phyloP scores from a whole-genome alignment of 2,113 vertebrate genomes.

The Gopherus evgoodei region DNA sequence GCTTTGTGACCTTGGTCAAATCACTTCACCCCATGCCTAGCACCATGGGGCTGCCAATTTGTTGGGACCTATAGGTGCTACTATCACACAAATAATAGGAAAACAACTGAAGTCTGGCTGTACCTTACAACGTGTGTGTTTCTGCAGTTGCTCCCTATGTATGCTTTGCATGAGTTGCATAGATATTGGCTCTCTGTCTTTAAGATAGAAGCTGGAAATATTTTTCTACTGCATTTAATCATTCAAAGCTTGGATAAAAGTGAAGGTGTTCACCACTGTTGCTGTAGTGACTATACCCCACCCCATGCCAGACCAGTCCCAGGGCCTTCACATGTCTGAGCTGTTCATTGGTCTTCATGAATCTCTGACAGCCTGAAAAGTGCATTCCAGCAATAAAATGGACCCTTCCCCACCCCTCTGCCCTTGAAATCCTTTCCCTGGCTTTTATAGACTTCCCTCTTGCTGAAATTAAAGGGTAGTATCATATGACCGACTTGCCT shows the following conservation, averaged over 20 bases:
- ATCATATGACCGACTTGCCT: neutral
- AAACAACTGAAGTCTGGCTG: neutral
- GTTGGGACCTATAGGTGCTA: neutral
- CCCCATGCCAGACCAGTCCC: neutral
- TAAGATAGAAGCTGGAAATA: neutral
- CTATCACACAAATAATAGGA: neutral
- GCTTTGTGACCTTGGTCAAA: neutral
- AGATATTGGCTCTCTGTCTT: fast-evolving
- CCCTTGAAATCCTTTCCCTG: neutral
- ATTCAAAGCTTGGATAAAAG: neutral
- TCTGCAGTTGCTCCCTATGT: neutral
- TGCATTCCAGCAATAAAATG: neutral
- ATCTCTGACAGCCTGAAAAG: neutral
- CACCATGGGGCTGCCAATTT: neutral
- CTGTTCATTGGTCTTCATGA: neutral
- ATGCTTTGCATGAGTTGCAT: fast-evolving
- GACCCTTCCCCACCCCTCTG: neutral
- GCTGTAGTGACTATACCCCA: neutral
- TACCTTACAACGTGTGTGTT: neutral
- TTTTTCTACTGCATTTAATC: neutral
- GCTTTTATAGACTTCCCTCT: neutral
- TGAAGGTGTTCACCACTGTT: neutral
- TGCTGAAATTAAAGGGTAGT: neutral
- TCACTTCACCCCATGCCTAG: neutral
- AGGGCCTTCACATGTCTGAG: neutral